Percentiles rank a stretch among this genome's conserved stretches.
Evolutionary conservation across 2,888 invertebrate genomes (phyloP).

Genomic region (Cyrtodaria siliqua): DNA sequence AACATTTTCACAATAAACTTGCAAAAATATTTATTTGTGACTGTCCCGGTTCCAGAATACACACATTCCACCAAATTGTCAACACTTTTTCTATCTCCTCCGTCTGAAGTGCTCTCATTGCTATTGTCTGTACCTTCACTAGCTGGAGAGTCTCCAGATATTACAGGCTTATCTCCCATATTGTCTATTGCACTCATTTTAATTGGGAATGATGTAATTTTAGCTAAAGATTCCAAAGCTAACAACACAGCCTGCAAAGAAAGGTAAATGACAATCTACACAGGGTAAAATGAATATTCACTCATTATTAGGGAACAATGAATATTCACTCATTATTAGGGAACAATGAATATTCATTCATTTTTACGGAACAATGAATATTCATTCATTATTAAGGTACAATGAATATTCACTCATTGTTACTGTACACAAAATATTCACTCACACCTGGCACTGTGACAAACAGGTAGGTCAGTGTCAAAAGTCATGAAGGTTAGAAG

Average conservation of each 20-base stretch:
- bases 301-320: too few species aligned
- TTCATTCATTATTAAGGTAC: too few species aligned
- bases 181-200: constrained; percentile 38
- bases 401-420: too few species aligned
- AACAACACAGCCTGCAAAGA: constrained; percentile 92
- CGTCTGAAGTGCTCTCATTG: constrained; percentile 15
- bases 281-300: too few species aligned
- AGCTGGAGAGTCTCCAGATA: constrained; percentile 24
- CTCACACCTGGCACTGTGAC: too few species aligned
- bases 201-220: constrained; percentile 87
- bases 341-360: too few species aligned
- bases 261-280: too few species aligned
- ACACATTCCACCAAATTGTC: constrained; percentile 2
- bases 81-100: constrained; percentile 19
- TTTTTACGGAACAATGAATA: too few species aligned
- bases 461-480: too few species aligned
- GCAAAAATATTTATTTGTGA: constrained; percentile 89
- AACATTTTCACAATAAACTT: constrained; percentile 95
- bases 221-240: constrained; percentile 95
- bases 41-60: constrained; percentile 8
- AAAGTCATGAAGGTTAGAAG: too few species aligned
- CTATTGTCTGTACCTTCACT: constrained; percentile 19
- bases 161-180: background rate
- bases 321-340: too few species aligned
- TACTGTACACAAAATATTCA: too few species aligned